These are phyloP conservation scores for Odontamblyopus rebecca DNA, from an alignment of 2,797 vertebrate species.

Conservation along the genomic window DNA sequence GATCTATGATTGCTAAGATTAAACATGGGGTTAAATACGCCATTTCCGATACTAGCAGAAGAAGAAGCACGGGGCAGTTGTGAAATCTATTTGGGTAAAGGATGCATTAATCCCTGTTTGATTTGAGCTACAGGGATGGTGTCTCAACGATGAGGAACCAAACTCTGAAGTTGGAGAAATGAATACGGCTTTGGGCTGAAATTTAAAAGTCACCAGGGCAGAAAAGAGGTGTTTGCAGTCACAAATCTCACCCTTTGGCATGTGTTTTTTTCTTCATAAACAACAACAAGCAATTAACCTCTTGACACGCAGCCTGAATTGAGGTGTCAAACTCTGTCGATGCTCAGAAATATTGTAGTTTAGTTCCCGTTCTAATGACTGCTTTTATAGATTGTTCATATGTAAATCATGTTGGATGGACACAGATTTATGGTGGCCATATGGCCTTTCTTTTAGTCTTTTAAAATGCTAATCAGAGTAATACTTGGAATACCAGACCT, in stretches of 20 bases:
- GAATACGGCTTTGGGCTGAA: conserved; percentile 23
- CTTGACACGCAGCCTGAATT: conserved; percentile 50
- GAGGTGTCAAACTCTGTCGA: conserved; percentile 55
- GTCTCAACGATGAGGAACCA: not conserved
- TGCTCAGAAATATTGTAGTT: conserved; percentile 54
- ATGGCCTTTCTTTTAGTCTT: conserved; percentile 33
- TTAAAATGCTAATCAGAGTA: conserved; percentile 55
- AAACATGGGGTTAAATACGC: conserved; percentile 26
- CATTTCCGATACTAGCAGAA: conserved; percentile 15
- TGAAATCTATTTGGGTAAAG: conserved; percentile 14
- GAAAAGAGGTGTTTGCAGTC: conserved; percentile 26
- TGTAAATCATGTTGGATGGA: conserved; percentile 53
- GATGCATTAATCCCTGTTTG: conserved; percentile 33
- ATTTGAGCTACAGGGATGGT: conserved; percentile 21
- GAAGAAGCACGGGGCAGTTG: not conserved
- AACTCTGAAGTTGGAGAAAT: conserved; percentile 12
- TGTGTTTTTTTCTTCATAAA: conserved; percentile 56
- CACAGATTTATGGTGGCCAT: conserved; percentile 36
- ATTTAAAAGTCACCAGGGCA: conserved; percentile 30
- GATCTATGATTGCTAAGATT: conserved; percentile 24
- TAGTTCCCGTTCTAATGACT: conserved; percentile 50
- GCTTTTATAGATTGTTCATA: conserved; percentile 45
- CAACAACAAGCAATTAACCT: conserved; percentile 63
- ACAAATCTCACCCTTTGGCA: conserved; percentile 46
- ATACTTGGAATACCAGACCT: not conserved